Conservation (phyloP, 2,113 vertebrate species). For the Megatriorchis doriae region DNA sequence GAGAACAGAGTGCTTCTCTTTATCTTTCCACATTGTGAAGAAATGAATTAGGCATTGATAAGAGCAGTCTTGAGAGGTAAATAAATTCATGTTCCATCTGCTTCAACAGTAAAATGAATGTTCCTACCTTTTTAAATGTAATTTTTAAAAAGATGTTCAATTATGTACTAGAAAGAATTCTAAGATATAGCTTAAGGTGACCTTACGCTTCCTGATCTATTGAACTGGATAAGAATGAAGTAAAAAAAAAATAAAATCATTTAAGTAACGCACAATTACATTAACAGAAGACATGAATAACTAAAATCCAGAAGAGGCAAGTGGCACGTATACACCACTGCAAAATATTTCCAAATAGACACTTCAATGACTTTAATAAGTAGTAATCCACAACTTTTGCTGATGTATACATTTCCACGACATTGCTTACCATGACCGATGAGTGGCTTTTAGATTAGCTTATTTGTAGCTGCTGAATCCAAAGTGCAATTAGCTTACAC, state of each 20-base stretch:
- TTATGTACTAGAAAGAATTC: neutral
- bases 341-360: neutral
- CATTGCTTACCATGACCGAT: rapidly evolving
- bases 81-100: neutral
- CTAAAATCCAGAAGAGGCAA: neutral
- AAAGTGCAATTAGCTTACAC: neutral
- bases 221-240: neutral
- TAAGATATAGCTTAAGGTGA: neutral
- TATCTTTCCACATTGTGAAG: neutral
- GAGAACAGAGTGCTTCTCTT: neutral
- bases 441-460: neutral
- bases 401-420: neutral
- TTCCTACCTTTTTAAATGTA: neutral
- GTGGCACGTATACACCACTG: neutral
- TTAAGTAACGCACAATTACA: neutral
- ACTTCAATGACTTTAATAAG: neutral
- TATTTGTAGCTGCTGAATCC: neutral
- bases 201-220: neutral
- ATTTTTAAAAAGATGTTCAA: neutral
- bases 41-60: neutral
- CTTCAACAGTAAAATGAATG: neutral
- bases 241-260: neutral
- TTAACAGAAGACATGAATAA: neutral
- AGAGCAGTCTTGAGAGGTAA: neutral
- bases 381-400: neutral